phyloP scores from a whole-genome alignment of 92 coral and sea anemone genomes.

The Porites cylindrica region DNA sequence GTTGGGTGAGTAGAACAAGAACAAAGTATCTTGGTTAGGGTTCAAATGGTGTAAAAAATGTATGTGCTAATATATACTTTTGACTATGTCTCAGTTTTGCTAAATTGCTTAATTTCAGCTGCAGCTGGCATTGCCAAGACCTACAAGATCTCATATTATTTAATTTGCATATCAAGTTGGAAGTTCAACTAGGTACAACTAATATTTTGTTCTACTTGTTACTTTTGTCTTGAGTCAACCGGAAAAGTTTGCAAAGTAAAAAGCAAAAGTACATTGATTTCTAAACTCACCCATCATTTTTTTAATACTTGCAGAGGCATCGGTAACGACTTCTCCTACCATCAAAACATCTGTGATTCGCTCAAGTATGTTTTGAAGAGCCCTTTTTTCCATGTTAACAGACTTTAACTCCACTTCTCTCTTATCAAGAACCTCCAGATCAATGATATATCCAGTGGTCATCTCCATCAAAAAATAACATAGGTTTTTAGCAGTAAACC shows the following conservation, averaged over 20 bases:
- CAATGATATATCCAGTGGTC: slow-evolving; percentile 6
- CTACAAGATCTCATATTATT: background rate
- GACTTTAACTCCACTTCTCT: background rate
- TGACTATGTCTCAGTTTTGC: background rate
- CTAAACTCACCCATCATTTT: background rate
- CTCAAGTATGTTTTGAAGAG: background rate
- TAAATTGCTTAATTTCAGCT: background rate
- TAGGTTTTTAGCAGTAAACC: background rate
- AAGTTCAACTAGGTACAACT: background rate
- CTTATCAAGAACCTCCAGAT: background rate
- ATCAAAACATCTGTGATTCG: background rate
- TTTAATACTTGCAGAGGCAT: too few relatives aligned
- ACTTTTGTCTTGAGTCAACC: background rate
- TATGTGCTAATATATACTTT: background rate
- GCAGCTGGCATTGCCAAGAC: background rate
- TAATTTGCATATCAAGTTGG: background rate
- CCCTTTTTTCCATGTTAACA: background rate
- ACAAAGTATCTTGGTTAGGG: background rate
- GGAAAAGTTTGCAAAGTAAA: background rate
- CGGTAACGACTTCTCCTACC: background rate
- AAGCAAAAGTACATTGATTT: background rate
- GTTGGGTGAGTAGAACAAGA: background rate
- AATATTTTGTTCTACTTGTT: background rate
- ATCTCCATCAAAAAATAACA: background rate
- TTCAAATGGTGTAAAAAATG: background rate